These are phyloP conservation scores for Drosophila bunnanda DNA, from an alignment of 2,888 invertebrate genomes.

Conservation along the genomic window DNA sequence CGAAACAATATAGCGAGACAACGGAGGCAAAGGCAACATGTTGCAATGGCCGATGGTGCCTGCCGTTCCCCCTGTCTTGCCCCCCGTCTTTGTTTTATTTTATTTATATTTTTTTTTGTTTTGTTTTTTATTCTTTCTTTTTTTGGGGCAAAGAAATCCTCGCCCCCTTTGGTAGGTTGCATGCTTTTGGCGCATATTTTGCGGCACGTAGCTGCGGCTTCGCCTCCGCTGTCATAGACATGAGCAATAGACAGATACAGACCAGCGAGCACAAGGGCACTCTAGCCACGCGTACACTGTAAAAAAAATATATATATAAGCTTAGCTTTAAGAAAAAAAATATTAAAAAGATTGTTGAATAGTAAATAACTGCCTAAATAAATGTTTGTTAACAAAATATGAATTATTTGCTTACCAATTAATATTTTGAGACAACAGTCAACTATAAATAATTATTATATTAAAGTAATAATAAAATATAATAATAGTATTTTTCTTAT, in stretches of 20 bases:
- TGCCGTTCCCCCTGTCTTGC: no score
- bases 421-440: neutral
- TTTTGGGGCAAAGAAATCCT: neutral
- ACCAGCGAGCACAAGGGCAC: slow-evolving; percentile 23
- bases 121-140: neutral
- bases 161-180: slow-evolving; percentile 33
- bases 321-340: neutral
- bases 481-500: no score
- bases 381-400: neutral
- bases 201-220: slow-evolving; percentile 58
- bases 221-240: slow-evolving; percentile 59
- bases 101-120: neutral
- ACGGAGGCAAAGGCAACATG: slow-evolving; percentile 66
- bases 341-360: fast-evolving
- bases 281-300: slow-evolving; percentile 10
- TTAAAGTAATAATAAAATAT: neutral
- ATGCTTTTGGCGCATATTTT: slow-evolving; percentile 70
- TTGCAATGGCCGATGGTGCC: slow-evolving; percentile 56
- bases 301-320: neutral
- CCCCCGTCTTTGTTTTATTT: slow-evolving; percentile 1
- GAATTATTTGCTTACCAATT: neutral
- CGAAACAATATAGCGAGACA: slow-evolving; percentile 71
- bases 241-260: slow-evolving; percentile 48
- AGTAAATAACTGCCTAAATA: no score
- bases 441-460: neutral